Conservation (phyloP, 2,113 vertebrate genomes). For the Daboia siamensis region DNA sequence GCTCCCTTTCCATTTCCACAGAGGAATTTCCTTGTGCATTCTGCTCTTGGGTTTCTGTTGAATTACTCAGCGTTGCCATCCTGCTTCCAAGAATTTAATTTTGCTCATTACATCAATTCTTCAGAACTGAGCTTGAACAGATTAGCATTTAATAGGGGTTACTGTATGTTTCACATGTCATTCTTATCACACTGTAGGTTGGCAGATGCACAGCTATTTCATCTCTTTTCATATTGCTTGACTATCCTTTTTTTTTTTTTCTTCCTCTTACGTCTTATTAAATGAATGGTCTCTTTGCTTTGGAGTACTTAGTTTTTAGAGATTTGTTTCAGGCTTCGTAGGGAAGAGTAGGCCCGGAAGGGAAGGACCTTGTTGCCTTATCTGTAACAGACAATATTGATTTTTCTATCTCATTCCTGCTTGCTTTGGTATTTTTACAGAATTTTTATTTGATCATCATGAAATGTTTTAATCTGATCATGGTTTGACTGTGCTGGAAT, state of each 20-base stretch:
- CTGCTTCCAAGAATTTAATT: neutral
- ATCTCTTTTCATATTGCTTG: neutral
- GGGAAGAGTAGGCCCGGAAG: neutral
- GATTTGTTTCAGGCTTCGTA: neutral
- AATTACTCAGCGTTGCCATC: conserved; percentile 49
- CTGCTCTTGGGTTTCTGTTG: conserved; percentile 23
- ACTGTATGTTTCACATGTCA: neutral
- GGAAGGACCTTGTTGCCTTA: neutral
- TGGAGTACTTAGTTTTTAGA: neutral
- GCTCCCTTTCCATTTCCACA: neutral
- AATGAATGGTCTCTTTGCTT: neutral
- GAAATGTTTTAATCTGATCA: neutral
- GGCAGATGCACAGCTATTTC: neutral
- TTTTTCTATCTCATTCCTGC: neutral
- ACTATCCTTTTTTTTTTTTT: neutral
- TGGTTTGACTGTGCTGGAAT: neutral
- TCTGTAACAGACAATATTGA: neutral
- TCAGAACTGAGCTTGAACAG: neutral
- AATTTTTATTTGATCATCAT: neutral
- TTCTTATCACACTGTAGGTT: neutral
- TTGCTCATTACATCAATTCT: neutral
- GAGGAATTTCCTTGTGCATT: neutral
- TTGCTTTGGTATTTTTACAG: neutral
- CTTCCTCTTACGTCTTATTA: neutral
- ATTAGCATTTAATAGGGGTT: neutral